Evolutionary conservation across 2,888 invertebrate species (phyloP).

Genomic region (Drosophila imparisetae): DNA sequence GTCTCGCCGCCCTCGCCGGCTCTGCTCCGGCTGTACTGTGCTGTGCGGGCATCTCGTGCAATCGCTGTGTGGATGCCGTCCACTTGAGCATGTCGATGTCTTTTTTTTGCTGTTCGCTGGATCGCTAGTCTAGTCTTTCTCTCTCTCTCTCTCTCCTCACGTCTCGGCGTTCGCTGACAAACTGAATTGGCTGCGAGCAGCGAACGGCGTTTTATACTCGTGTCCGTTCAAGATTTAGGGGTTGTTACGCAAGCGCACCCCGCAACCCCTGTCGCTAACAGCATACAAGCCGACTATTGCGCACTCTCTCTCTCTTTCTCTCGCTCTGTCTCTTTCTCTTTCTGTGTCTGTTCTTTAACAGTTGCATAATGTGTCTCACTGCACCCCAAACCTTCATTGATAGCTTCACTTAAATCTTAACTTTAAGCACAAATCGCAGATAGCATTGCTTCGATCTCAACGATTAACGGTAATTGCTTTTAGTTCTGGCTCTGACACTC

Average conservation of each 20-base stretch:
- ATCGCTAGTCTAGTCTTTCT: slow-evolving; percentile 5
- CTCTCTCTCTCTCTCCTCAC: slow-evolving; percentile 15
- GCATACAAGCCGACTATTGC: slow-evolving; percentile 14
- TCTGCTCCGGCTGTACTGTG: background rate
- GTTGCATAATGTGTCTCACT: background rate
- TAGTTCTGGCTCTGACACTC: no score
- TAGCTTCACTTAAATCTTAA: background rate
- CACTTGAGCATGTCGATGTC: slow-evolving; percentile 81
- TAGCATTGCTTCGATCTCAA: background rate
- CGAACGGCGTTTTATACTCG: slow-evolving; percentile 63
- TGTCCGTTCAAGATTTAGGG: slow-evolving; percentile 43
- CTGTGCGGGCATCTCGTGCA: slow-evolving; percentile 53
- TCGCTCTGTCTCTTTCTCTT: background rate
- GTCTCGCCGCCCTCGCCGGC: slow-evolving; percentile 40
- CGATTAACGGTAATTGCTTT: no score
- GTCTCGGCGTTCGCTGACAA: slow-evolving; percentile 81
- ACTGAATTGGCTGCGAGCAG: slow-evolving; percentile 68
- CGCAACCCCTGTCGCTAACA: slow-evolving; percentile 12
- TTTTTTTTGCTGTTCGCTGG: slow-evolving; percentile 5
- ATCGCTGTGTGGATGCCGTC: slow-evolving; percentile 81
- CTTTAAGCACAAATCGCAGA: background rate
- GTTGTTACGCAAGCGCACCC: slow-evolving; percentile 75
- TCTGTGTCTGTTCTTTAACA: background rate
- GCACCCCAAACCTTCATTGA: background rate
- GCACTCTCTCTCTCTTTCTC: slow-evolving; percentile 9